phyloP scores from a whole-genome alignment of 2,797 vertebrate species.

The Melopsittacus undulatus region DNA sequence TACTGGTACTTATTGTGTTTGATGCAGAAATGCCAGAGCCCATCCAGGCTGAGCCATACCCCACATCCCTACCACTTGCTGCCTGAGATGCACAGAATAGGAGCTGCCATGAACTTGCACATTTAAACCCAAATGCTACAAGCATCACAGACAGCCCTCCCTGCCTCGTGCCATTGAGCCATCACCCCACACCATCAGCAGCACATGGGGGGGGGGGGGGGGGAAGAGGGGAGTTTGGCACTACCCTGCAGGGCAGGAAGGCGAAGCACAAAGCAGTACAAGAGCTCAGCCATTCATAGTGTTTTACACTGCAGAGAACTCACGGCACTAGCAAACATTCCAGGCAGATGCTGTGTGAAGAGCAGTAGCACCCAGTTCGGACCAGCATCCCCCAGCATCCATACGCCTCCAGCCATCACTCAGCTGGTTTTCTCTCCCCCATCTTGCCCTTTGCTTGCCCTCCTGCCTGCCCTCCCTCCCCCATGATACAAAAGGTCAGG shows the following conservation, averaged over 20 bases:
- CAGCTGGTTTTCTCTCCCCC: not conserved
- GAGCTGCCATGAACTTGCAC: not conserved
- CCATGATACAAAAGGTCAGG: not conserved
- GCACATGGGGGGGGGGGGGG: not conserved
- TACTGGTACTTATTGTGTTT: rapidly evolving
- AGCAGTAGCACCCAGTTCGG: not conserved
- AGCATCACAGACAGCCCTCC: not conserved
- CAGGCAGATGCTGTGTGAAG: not conserved
- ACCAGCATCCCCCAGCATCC: not conserved
- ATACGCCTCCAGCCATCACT: not conserved
- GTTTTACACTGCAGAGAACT: not conserved
- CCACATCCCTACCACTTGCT: not conserved
- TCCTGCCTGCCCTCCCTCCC: conserved; percentile 6
- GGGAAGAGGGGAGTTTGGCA: rapidly evolving
- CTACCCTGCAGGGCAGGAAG: not conserved
- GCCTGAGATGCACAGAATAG: not conserved
- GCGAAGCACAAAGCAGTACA: not conserved
- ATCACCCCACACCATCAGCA: not conserved
- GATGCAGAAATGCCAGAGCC: not conserved
- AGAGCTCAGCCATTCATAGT: not conserved
- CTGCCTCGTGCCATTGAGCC: not conserved
- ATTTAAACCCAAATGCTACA: rapidly evolving
- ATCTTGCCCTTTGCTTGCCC: not conserved
- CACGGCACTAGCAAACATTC: not conserved
- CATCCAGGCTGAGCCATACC: not conserved